A percentile compares a stretch with the other conserved stretches of the same genome.
These are phyloP conservation scores for Ptychochromis oligacanthus DNA, from an alignment of 2,113 vertebrate genomes.

Conservation along the genomic window DNA sequence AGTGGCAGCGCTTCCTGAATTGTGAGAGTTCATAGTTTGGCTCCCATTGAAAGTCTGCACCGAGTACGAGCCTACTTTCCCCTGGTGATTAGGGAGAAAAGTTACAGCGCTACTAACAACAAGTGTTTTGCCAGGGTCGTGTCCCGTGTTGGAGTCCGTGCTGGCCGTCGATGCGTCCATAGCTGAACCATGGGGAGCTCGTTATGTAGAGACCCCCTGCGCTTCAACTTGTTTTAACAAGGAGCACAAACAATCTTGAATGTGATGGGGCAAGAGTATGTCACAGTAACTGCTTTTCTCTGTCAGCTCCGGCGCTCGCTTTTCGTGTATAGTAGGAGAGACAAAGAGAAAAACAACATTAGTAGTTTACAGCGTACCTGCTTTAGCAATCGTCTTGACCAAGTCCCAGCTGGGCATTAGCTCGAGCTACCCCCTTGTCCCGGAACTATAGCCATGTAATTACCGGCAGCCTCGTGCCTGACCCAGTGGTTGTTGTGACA, in stretches of 20 bases:
- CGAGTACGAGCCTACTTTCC: constrained; percentile 82
- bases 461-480: constrained; percentile 81
- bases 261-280: constrained; percentile 58
- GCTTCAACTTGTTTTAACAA: constrained; percentile 73
- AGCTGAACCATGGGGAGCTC: constrained; percentile 85
- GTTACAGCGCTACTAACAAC: constrained; percentile 83
- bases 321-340: constrained; percentile 46
- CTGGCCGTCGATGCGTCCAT: constrained; percentile 82
- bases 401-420: constrained; percentile 89
- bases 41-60: constrained; percentile 93
- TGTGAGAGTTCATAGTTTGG: constrained; percentile 90
- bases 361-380: constrained; percentile 79
- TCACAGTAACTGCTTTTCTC: constrained; percentile 24
- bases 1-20: constrained; percentile 81
- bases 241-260: constrained; percentile 74
- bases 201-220: constrained; percentile 83
- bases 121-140: constrained; percentile 84
- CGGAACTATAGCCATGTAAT: constrained; percentile 79
- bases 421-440: constrained; percentile 82
- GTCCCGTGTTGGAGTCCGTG: constrained; percentile 82
- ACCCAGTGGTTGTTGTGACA: constrained; percentile 81
- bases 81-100: constrained; percentile 78
- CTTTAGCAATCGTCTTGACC: constrained; percentile 85
- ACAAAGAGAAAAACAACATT: constrained; percentile 63
- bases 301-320: constrained; percentile 38